Evolutionary conservation across 2,888 invertebrate species (phyloP), one percentile per base, ranked within the genome.

Genomic region (Aquatica leii): DNA sequence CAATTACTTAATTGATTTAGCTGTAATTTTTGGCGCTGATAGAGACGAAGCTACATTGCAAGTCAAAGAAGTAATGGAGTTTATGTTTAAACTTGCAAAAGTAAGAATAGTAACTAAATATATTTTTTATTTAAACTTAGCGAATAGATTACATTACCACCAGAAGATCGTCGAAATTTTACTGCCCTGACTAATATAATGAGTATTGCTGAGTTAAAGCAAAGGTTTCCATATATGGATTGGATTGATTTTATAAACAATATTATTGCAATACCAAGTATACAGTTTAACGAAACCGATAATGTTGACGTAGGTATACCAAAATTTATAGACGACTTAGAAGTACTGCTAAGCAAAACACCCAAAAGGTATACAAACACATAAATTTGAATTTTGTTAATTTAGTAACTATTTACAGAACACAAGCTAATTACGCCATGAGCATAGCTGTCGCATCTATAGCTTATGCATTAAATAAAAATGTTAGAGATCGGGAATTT

Each of bases 71-170:
- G 92, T 95, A 0, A 82, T 98, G 15, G 84, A 90, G 64, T 97
- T 98, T 75, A 97, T 98, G 85, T 94, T 93, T 68, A 85, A 88
- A 71, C 85, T 98, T 59, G 97, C 97, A 31, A 95, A 96, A 79
- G 97, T 97, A 84, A 89, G 1, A 15, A 46, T 17, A 24, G 2
- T 6, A 24, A 6, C 24, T 4, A 24, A 24, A 24, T 2, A 24
- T 24, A 2, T 24, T 2, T 24, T 24, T 6, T 24, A 4, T 4
- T 24, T 6, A 24, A 8, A 52, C n/a, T n/a, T 37, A 11, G n/a
- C 2, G 5, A 1, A 31, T 48, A 94, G 93, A 93, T 92, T 73
- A 93, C 93, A 5, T 83, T 92, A 78, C 94, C 95, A 3, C 87
- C 91, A 72, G 97, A 97, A 78, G 92, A 97, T 81, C 87, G 96